Evolutionary conservation across 2,113 vertebrate genomes (phyloP).

Genomic region (Gymnogyps californianus): DNA sequence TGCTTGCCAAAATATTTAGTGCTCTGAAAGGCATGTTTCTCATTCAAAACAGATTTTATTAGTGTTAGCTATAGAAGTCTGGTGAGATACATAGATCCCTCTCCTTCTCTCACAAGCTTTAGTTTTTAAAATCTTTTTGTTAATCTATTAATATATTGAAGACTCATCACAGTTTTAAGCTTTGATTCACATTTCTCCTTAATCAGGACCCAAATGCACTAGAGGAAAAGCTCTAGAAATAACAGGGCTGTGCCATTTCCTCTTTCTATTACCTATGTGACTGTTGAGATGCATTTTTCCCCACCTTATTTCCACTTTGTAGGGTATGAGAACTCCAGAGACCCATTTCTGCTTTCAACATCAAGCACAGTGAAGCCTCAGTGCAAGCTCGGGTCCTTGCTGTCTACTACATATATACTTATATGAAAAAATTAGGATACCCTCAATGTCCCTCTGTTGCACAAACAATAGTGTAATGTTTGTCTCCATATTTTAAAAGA

Average conservation of each 20-base stretch:
- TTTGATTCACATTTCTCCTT: background rate
- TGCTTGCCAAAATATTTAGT: background rate
- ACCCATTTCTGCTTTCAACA: background rate
- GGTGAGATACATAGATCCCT: background rate
- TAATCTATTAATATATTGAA: background rate
- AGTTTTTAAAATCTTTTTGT: background rate
- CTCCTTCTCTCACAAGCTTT: background rate
- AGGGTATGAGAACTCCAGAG: background rate
- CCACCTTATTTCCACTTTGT: background rate
- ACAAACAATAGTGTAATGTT: background rate
- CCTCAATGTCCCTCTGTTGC: background rate
- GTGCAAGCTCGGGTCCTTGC: background rate
- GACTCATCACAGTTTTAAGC: background rate
- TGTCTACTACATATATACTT: background rate
- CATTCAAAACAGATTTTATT: background rate
- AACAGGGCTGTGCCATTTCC: background rate
- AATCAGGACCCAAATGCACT: background rate
- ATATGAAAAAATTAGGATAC: background rate
- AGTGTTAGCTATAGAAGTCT: background rate
- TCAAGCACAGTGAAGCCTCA: background rate
- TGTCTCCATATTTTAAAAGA: background rate
- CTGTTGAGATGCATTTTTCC: background rate
- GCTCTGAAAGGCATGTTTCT: background rate
- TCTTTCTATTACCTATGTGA: background rate
- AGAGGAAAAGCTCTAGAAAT: background rate